Conservation (phyloP, 53 echinoderm and acorn worm genomes). For the Echinarachnius parma region DNA sequence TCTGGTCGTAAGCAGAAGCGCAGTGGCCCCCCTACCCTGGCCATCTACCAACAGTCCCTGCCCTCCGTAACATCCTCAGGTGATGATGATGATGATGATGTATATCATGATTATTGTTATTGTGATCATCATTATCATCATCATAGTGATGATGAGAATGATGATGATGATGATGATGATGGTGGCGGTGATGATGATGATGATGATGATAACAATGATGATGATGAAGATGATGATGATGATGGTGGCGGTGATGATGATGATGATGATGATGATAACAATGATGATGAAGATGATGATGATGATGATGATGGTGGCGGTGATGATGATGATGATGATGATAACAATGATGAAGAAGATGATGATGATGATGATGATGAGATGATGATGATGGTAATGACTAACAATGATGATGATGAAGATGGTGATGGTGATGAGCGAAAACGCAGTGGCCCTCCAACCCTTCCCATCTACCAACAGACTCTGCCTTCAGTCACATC, state of each 20-base stretch:
- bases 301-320: not conserved
- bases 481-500: too few relatives aligned
- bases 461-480: too few relatives aligned
- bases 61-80: conserved; percentile 18
- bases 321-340: not conserved
- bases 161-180: not conserved
- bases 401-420: too few relatives aligned
- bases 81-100: not conserved
- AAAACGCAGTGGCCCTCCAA: too few relatives aligned
- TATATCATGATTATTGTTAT: too few relatives aligned
- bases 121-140: too few relatives aligned
- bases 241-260: not conserved
- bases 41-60: conserved; percentile 18
- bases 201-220: not conserved
- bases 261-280: not conserved
- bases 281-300: not conserved
- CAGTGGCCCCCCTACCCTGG: conserved; percentile 4
- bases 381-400: too few relatives aligned
- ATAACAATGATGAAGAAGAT: not conserved
- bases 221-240: not conserved
- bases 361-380: conserved; percentile 3
- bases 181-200: not conserved
- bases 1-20: conserved; percentile 1
- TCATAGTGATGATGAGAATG: too few relatives aligned
- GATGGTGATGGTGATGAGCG: not conserved